phyloP scores from a whole-genome alignment of 2,113 vertebrate species.

The Pristiophorus japonicus region DNA sequence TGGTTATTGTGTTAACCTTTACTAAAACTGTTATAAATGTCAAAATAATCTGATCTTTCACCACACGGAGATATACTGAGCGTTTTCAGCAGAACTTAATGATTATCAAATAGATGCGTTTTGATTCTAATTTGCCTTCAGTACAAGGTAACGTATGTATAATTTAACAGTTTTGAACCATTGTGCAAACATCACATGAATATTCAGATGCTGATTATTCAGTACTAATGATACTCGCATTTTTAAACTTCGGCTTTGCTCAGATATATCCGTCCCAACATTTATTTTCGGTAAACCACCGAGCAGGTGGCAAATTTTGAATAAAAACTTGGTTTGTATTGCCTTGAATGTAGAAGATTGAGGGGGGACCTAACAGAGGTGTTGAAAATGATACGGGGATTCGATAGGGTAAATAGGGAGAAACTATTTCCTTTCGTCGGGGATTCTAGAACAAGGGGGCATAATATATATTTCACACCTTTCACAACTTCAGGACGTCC shows the following conservation, averaged over 20 bases:
- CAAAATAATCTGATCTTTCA: background rate
- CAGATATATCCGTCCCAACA: background rate
- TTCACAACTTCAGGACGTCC: background rate
- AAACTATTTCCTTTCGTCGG: background rate
- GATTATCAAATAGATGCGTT: conserved; percentile 8
- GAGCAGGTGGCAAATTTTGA: background rate
- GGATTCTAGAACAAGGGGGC: background rate
- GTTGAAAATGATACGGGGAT: background rate
- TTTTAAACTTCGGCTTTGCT: conserved; percentile 10
- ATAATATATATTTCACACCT: too few species aligned
- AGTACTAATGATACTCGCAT: background rate
- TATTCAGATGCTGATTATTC: conserved; percentile 34
- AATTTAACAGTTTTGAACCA: conserved; percentile 36
- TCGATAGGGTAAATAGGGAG: background rate
- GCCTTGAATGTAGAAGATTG: background rate
- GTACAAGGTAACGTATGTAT: conserved; percentile 10
- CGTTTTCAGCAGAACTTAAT: background rate
- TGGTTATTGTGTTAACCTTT: background rate
- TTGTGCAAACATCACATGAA: conserved; percentile 16
- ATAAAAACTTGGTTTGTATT: background rate
- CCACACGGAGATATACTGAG: background rate
- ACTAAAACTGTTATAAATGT: background rate
- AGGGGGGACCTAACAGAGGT: background rate
- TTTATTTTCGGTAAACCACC: background rate
- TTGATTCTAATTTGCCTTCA: background rate